Evolutionary conservation across 2,888 invertebrate genomes (phyloP).

Genomic region (Sinohyriopsis cumingii): DNA sequence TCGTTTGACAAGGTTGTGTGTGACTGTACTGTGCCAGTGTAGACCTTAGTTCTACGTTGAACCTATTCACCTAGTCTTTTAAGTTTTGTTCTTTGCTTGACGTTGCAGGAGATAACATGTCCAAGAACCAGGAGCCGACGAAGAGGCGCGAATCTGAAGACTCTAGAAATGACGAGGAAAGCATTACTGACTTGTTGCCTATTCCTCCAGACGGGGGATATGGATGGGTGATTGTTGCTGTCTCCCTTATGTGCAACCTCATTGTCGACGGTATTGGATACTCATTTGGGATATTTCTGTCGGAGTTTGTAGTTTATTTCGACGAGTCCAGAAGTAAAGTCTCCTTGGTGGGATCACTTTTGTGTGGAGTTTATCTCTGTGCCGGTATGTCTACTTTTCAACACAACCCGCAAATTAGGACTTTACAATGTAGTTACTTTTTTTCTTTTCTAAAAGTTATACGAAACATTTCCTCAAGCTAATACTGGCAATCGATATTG

Average conservation of each 20-base stretch:
- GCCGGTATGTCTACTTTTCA: slow-evolving; percentile 77
- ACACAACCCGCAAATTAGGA: too few relatives aligned
- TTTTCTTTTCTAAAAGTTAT: too few relatives aligned
- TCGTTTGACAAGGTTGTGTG: too few relatives aligned
- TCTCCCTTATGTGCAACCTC: slow-evolving; percentile 93
- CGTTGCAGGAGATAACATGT: slow-evolving; percentile 1
- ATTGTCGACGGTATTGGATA: slow-evolving; percentile 96
- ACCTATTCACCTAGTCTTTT: not conserved
- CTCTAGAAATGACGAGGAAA: slow-evolving; percentile 47
- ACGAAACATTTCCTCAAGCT: too few relatives aligned
- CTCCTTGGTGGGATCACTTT: slow-evolving; percentile 89
- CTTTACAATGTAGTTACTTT: too few relatives aligned
- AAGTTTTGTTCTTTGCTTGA: not conserved
- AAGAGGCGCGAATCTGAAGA: slow-evolving; percentile 44
- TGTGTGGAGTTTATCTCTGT: slow-evolving; percentile 92
- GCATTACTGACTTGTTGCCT: slow-evolving; percentile 61
- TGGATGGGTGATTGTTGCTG: slow-evolving; percentile 93
- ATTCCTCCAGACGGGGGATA: slow-evolving; percentile 81
- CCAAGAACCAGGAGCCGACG: slow-evolving; percentile 1
- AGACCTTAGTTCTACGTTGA: slow-evolving; percentile 1
- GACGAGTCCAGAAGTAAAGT: slow-evolving; percentile 83
- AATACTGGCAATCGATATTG: not conserved
- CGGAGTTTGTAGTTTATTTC: slow-evolving; percentile 81
- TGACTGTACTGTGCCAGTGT: slow-evolving; percentile 3
- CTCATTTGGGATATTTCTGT: slow-evolving; percentile 85